These are phyloP conservation scores for Brachionus manjavacas DNA, from an alignment of 1,140 invertebrate genomes.

Conservation along the genomic window DNA sequence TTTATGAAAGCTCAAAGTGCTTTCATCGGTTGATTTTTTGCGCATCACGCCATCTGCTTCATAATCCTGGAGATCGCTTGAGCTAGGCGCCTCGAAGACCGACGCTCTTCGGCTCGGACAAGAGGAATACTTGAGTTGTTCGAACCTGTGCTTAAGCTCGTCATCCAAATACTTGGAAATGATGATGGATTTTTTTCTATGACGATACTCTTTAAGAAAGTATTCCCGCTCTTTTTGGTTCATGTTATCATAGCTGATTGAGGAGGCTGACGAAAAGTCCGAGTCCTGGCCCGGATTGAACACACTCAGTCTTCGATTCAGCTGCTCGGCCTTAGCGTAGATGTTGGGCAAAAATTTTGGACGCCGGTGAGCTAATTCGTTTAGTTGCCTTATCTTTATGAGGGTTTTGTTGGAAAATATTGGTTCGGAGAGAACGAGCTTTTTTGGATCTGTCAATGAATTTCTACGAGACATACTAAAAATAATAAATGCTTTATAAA, in stretches of 20 bases:
- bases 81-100: not conserved
- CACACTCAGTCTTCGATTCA: not conserved
- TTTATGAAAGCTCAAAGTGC: not conserved
- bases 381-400: not conserved
- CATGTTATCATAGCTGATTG: not conserved
- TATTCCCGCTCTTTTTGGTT: not conserved
- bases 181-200: not conserved
- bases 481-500: not conserved
- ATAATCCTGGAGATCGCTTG: not conserved
- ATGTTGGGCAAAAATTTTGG: conserved; percentile 7
- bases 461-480: not conserved
- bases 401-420: not conserved
- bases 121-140: not conserved
- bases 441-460: not conserved
- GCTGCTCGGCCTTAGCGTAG: not conserved
- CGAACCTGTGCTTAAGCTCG: not conserved
- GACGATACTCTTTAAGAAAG: not conserved
- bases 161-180: conserved; percentile 23
- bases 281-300: not conserved
- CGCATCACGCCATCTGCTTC: not conserved
- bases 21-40: not conserved
- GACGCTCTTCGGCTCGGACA: not conserved
- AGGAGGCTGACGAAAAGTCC: not conserved
- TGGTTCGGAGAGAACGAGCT: not conserved
- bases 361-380: not conserved